These are phyloP conservation scores for Antedon bifida DNA, from an alignment of 35 echinoderm and acorn worm species.

Conservation along the genomic window DNA sequence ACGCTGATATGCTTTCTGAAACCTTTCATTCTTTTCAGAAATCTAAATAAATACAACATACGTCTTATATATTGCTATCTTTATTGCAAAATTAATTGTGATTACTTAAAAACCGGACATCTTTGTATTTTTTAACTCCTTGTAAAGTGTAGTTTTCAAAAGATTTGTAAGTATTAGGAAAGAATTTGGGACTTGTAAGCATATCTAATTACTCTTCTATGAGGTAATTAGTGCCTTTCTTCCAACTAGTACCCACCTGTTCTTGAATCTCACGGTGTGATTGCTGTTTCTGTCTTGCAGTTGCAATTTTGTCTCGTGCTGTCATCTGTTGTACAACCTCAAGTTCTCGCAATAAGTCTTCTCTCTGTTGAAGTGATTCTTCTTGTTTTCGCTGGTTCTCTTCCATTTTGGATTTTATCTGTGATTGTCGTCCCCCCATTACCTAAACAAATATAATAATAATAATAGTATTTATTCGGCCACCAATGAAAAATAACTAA, in stretches of 20 bases:
- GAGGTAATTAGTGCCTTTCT: too few species aligned
- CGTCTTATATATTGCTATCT: too few species aligned
- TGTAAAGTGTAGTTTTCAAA: too few species aligned
- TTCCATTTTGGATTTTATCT: conserved; percentile 60
- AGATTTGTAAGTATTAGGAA: too few species aligned
- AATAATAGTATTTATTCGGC: too few species aligned
- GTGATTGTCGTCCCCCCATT: conserved; percentile 57
- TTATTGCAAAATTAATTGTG: too few species aligned
- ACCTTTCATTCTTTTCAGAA: neutral
- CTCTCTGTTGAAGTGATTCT: conserved; percentile 68
- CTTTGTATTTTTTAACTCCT: too few species aligned
- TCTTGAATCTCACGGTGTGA: conserved; percentile 47
- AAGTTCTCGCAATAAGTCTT: conserved; percentile 72
- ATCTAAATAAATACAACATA: neutral
- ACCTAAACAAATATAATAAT: conserved; percentile 59
- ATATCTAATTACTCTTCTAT: too few species aligned
- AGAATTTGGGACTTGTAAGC: too few species aligned
- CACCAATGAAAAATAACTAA: too few species aligned
- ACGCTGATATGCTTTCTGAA: neutral
- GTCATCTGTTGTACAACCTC: conserved; percentile 81
- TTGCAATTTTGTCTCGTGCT: conserved; percentile 49
- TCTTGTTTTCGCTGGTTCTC: conserved; percentile 52
- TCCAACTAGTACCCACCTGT: conserved; percentile 46
- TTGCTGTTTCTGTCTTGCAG: conserved; percentile 53
- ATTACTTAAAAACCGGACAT: too few species aligned